phyloP scores from a whole-genome alignment of 1,140 invertebrate genomes.

The Drosophila nigrodunni region DNA sequence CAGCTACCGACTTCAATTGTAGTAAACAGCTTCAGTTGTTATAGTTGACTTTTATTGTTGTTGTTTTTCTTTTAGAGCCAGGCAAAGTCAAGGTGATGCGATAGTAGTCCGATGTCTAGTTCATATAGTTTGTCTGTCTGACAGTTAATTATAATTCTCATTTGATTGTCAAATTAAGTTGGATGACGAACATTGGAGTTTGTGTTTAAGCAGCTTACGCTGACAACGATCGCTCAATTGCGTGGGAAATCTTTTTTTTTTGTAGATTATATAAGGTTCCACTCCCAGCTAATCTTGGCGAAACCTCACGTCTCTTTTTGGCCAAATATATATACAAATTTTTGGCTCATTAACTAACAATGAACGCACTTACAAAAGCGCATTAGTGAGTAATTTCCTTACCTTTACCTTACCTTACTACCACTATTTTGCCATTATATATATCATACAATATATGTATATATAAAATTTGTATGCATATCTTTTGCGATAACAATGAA shows the following conservation, averaged over 20 bases:
- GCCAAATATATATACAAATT: conserved; percentile 28
- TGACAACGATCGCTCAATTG: conserved; percentile 49
- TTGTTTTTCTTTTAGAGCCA: conserved; percentile 27
- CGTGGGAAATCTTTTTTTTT: conserved; percentile 60
- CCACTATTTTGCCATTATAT: conserved; percentile 29
- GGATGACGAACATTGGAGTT: conserved; percentile 39
- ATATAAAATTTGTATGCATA: conserved; percentile 34
- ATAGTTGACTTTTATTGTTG: conserved; percentile 25
- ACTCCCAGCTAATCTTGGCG: conserved; percentile 26
- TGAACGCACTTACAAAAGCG: conserved; percentile 65
- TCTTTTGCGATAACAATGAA: conserved; percentile 69
- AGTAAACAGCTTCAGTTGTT: conserved; percentile 10
- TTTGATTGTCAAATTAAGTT: conserved; percentile 72
- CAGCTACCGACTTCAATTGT: conserved; percentile 56
- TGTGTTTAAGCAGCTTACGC: conserved; percentile 61
- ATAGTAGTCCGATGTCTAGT: conserved; percentile 43
- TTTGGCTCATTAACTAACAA: conserved; percentile 72
- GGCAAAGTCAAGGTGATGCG: conserved; percentile 75
- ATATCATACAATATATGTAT: conserved; percentile 17
- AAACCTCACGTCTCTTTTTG: conserved; percentile 32
- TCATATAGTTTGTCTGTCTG: conserved; percentile 42
- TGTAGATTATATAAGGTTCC: conserved; percentile 55
- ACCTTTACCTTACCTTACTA: conserved; percentile 2
- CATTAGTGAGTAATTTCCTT: conserved; percentile 71
- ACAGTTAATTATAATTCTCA: conserved; percentile 74